Conservation (phyloP, 2,797 vertebrate genomes). For the Capromys pilorides region DNA sequence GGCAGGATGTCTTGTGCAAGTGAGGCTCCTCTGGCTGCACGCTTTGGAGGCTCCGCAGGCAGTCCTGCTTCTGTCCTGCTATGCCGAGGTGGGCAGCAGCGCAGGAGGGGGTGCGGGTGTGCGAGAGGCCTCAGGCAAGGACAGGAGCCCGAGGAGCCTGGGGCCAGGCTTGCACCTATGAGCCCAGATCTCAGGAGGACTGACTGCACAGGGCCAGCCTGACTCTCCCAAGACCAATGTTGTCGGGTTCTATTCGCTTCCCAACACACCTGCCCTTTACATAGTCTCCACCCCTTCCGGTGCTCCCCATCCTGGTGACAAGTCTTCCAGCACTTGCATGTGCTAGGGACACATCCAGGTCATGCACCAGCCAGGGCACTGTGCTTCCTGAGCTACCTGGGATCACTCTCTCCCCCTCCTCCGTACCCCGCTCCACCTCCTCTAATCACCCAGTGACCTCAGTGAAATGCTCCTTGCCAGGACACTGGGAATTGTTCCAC, state of each 20-base stretch:
- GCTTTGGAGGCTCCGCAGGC: neutral
- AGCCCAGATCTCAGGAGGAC: neutral
- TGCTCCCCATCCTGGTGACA: neutral
- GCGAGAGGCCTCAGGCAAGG: too few relatives aligned
- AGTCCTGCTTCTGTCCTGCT: neutral
- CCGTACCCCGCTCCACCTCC: fast-evolving
- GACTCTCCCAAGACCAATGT: too few relatives aligned
- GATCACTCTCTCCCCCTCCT: fast-evolving
- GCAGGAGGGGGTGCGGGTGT: neutral
- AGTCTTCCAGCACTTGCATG: too few relatives aligned
- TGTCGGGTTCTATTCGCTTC: too few relatives aligned
- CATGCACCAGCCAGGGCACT: neutral
- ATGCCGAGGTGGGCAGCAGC: neutral
- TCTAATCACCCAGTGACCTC: neutral
- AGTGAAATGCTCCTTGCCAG: fast-evolving
- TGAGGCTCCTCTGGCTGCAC: neutral
- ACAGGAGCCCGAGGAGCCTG: neutral
- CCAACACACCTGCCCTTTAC: too few relatives aligned
- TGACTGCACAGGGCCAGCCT: too few relatives aligned
- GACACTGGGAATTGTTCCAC: neutral
- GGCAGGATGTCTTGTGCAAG: neutral
- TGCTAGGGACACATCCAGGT: neutral
- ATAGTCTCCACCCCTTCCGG: neutral
- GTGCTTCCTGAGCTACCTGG: neutral
- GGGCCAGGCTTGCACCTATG: neutral